Evolutionary conservation across 1,140 invertebrate species (phyloP), one percentile per base, ranked within the genome.

Genomic region (Anastrepha obliqua): DNA sequence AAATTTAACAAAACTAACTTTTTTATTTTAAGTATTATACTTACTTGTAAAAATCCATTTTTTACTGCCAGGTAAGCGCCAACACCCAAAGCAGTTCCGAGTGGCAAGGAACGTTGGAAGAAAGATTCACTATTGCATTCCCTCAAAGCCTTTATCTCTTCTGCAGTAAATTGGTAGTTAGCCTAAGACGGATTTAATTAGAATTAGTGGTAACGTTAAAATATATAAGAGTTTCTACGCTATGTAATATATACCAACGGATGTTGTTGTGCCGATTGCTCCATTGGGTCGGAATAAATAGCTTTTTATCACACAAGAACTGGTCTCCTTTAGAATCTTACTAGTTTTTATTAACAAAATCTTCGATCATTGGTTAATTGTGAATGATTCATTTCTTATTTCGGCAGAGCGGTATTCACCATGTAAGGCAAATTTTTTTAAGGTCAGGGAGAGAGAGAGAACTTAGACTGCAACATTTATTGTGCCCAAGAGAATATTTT

Each of bases 61-160:
- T 96, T 95, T 0, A 96, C 94, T 9, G 94, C 96, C 88, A 94
- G 94, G 92, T 94, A 96, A 29, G 96, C 94, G 60, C 93, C 91
- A 11, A 95, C 90, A 2, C 95, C 95, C 17, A 96, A 91, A 2
- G 94, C 87, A 13, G 95, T 94, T 60, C 95, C 95, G 20, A 97
- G 89, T 0, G 96, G 96, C 86, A 97, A 87, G 67, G 95, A 96
- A 42, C 96, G 93, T 90, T 95, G 95, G 89, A 95, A 95, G 91
- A 97, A 96, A 88, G 96, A 96, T 91, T 97, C 96, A 5, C 93
- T 89, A 90, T 96, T 96, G 91, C 96, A 97, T 93, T 97, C 95
- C 89, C 94, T 93, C 60, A 97, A 93, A 58, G 96, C 95, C 88
- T 94, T 92, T 64, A 96, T 81, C 91, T 97, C 96, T 78, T 96